Percentiles rank a stretch among this genome's conserved stretches.
These are phyloP conservation scores for Siniperca chuatsi DNA, from an alignment of 2,113 vertebrate species.

Conservation along the genomic window DNA sequence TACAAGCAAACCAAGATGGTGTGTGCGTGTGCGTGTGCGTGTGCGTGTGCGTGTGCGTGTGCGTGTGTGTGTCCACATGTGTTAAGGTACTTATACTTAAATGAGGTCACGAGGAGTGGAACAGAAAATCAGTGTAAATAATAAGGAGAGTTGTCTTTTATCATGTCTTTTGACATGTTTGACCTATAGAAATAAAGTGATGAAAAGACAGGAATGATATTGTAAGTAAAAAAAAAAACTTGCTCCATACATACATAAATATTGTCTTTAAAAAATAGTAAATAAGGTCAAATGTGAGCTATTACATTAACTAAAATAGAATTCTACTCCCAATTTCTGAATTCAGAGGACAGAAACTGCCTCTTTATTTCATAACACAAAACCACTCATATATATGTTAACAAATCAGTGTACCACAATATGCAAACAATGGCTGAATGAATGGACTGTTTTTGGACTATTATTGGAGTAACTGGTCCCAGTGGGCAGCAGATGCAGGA, in stretches of 20 bases:
- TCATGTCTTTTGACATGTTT: neutral
- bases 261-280: neutral
- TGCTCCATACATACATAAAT: neutral
- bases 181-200: neutral
- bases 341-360: neutral
- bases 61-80: neutral
- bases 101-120: constrained; percentile 14
- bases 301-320: neutral
- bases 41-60: constrained; percentile 1
- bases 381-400: constrained; percentile 1
- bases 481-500: constrained; percentile 74
- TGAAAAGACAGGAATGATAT: neutral
- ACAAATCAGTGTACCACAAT: constrained; percentile 31
- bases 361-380: constrained; percentile 9
- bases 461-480: constrained; percentile 59
- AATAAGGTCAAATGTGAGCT: neutral
- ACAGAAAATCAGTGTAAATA: neutral
- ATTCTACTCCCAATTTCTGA: neutral
- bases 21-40: constrained; percentile 5
- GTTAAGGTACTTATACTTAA: constrained; percentile 27
- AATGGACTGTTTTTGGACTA: constrained; percentile 36
- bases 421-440: constrained; percentile 35
- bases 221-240: neutral
- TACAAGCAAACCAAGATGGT: constrained; percentile 47
- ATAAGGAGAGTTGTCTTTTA: neutral